Percentiles rank a stretch among this genome's conserved stretches.
phyloP scores from a whole-genome alignment of 2,888 invertebrate species.

The Poecilobothrus nobilitatus region DNA sequence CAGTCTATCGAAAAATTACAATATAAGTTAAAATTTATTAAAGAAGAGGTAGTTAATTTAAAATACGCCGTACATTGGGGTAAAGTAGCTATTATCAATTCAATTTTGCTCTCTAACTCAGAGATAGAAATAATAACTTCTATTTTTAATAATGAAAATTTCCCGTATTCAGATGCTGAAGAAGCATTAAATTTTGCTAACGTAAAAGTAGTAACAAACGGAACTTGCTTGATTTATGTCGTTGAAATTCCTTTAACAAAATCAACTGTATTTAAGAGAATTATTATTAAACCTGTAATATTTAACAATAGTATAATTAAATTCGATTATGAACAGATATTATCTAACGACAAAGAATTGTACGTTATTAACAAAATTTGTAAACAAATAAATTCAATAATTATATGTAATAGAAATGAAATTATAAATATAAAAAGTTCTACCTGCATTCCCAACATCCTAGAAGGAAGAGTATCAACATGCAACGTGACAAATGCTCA shows the following conservation, averaged over 20 bases:
- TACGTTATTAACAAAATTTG: too few species aligned
- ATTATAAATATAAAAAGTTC: too few species aligned
- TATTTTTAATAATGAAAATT: conserved; percentile 14
- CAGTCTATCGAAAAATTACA: neutral
- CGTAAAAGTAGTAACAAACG: conserved; percentile 15
- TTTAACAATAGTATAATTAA: too few species aligned
- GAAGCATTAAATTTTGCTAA: conserved; percentile 18
- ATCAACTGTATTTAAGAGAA: neutral
- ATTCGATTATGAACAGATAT: too few species aligned
- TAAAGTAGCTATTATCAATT: conserved; percentile 15
- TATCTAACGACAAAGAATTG: too few species aligned
- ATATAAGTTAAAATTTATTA: conserved; percentile 7
- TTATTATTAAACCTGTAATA: too few species aligned
- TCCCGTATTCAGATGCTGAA: conserved; percentile 14
- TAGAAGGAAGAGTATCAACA: too few species aligned
- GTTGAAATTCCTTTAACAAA: conserved; percentile 15
- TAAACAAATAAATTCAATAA: too few species aligned
- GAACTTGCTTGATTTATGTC: conserved; percentile 14
- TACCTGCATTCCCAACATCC: too few species aligned
- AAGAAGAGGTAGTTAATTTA: conserved; percentile 12
- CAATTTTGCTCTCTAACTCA: conserved; percentile 15
- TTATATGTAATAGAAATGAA: too few species aligned
- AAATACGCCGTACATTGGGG: conserved; percentile 14
- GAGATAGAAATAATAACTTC: conserved; percentile 15
- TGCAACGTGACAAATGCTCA: too few species aligned